phyloP scores from a whole-genome alignment of 2,888 invertebrate genomes.

The Hirtodrosophila duncani region DNA sequence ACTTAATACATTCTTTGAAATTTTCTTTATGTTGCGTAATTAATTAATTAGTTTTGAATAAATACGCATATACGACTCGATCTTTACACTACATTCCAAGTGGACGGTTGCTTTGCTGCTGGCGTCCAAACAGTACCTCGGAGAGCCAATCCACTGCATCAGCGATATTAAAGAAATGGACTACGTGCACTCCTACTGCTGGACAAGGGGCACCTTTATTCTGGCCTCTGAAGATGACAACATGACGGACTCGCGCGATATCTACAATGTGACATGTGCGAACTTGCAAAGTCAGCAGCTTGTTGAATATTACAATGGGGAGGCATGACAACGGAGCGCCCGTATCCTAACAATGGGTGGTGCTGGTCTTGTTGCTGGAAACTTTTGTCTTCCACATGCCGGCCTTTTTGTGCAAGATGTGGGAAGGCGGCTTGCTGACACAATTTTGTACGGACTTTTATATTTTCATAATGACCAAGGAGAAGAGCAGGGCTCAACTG shows the following conservation, averaged over 20 bases:
- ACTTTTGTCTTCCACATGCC: conserved; percentile 75
- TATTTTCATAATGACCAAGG: conserved; percentile 54
- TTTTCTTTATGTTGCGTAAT: too few species aligned
- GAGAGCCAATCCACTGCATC: conserved; percentile 89
- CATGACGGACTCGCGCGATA: neutral
- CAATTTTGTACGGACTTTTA: conserved; percentile 74
- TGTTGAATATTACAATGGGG: neutral
- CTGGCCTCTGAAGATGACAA: conserved; percentile 35
- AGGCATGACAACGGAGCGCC: conserved; percentile 43
- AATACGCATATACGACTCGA: conserved; percentile 87
- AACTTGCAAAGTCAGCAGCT: conserved; percentile 4
- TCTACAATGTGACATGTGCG: neutral
- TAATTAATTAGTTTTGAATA: too few species aligned
- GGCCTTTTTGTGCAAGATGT: conserved; percentile 76
- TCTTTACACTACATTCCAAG: conserved; percentile 86
- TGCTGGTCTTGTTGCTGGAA: conserved; percentile 72
- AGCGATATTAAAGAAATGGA: conserved; percentile 80
- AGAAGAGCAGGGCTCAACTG: conserved; percentile 49
- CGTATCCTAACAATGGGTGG: conserved; percentile 77
- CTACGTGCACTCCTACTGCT: conserved; percentile 87
- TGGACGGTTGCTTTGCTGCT: conserved; percentile 85
- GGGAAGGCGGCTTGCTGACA: conserved; percentile 79
- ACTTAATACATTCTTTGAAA: too few species aligned
- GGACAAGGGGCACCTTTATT: conserved; percentile 88
- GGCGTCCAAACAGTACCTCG: conserved; percentile 90